A percentile compares a stretch with the other conserved stretches of the same genome.
Evolutionary conservation across 2,797 vertebrate genomes (phyloP).

Genomic region (Oryzias sinensis): DNA sequence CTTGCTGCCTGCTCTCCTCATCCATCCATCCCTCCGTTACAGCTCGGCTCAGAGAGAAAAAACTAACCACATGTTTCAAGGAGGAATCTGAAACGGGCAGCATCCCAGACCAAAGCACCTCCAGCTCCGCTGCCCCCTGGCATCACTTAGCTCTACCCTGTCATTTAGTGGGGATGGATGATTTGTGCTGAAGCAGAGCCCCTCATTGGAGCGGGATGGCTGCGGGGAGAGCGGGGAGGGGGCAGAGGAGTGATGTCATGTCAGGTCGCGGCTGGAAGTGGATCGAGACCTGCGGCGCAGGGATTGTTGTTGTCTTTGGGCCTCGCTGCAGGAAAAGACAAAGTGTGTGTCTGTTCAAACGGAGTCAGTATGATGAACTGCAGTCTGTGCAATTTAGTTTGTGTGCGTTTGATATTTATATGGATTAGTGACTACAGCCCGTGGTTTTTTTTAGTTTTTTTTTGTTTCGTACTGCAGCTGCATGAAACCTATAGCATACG

Average conservation of each 20-base stretch:
- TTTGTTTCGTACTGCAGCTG: constrained; percentile 18
- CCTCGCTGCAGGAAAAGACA: constrained; percentile 35
- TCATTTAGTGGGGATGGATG: constrained; percentile 68
- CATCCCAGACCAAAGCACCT: constrained; percentile 75
- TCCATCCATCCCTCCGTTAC: constrained; percentile 48
- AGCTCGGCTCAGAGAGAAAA: constrained; percentile 59
- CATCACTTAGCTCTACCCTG: constrained; percentile 70
- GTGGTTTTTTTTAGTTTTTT: constrained; percentile 14
- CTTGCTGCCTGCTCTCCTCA: constrained; percentile 43
- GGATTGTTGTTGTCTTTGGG: constrained; percentile 64
- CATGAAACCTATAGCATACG: constrained; percentile 14
- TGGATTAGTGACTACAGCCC: constrained; percentile 36
- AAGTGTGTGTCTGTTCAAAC: constrained; percentile 14
- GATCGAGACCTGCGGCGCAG: constrained; percentile 51
- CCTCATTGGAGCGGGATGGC: constrained; percentile 48
- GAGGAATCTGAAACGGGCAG: constrained; percentile 67
- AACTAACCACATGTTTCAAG: constrained; percentile 75
- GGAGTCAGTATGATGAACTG: constrained; percentile 28
- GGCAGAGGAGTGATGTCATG: constrained; percentile 74
- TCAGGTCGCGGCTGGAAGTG: constrained; percentile 64
- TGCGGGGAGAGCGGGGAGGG: constrained; percentile 22
- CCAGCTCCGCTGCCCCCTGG: constrained; percentile 66
- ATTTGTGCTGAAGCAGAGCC: constrained; percentile 66
- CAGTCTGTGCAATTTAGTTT: constrained; percentile 19
- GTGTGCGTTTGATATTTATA: constrained; percentile 19